Evolutionary conservation across 1,140 invertebrate genomes (phyloP), one percentile per base, ranked within the genome.

Genomic region (Aricia agestis): DNA sequence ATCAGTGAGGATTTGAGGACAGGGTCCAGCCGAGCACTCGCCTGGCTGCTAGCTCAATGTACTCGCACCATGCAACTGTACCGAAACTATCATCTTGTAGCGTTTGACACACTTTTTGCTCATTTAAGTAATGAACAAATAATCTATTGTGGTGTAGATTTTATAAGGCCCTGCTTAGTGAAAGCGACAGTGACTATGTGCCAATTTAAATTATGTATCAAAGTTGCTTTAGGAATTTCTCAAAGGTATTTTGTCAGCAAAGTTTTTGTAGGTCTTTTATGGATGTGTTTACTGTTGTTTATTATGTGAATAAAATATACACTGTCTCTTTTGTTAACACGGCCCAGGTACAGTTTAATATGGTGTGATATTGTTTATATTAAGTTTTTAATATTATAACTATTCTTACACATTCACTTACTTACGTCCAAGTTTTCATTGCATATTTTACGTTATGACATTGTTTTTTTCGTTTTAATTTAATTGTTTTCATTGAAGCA

Each of bases 1-100:
- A 94, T 74, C 93, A 94, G 86, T 94, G 93, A 94, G 78, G 68
- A 76, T 76, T 78, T 68, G 74, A 78, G 74, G 31, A 79, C 76
- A 75, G 75, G 77, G 80, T 76, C 72, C 68, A 70, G 17, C 68
- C 68, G 73, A 77, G 79, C 65, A 71, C 31, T 68, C 69, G 72
- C 75, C 79, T 75, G 67, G 74, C 61, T 77, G 79, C 81, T 87
- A 90, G 89, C 86, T 90, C 86, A 90, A 90, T 88, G 82, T 75
- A 81, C 76, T 82, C 80, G 82, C 82, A 83, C 85, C 80, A 72
- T 80, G 81, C 82, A 79, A 78, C 59, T 70, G 68, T 42, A 70
- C 59, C 19, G 1, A 52, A 13, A 52, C 10, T 13, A 63, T 31
- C 6, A 17, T 74, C 69, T 18, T 59, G 58, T 18, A 59, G 6